Base-by-base conservation (phyloP, 2,113 vertebrate genomes). In the Heterotilapia buettikoferi region DNA sequence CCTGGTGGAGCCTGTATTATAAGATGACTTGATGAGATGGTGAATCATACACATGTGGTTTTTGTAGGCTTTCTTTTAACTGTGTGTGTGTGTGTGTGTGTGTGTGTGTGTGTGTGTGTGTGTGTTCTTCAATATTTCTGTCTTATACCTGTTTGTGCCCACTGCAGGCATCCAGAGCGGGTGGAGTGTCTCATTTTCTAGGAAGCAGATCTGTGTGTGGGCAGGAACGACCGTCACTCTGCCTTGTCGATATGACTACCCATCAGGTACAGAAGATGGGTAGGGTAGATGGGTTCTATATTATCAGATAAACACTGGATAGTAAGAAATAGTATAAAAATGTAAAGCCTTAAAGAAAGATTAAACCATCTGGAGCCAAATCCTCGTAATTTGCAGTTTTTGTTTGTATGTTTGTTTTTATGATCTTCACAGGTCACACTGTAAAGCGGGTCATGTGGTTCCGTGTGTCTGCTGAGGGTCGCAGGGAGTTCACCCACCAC, bases 401-500 rank as follows among this genome's bases (percentile, higher is more conserved):
- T 26, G 24, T 47, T 76, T 76, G 7, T 18, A 33, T 19, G 8
- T 2, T 36, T 26, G 45, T 24, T 21, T 50, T 53, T 54, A 29
- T 66, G n/a, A 24, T 66, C 82, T 84, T 89, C 19, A 24, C 84
- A 89, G 95, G 96, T 83, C 95, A 95, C 94, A 96, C 88, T 1
- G 92, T 96, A 82, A 96, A 52, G 56, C 84, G 87, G 63, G 96
- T 96, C 88, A 96, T 96, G 96, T 97, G 97, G 97, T 97, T 97
- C 83, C 96, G 95, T 56, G 95, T 97, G 71, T 95, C 96, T 14
- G 82, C 90, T 4, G 95, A 95, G 3, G 95, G 94, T 53, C 94
- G 83, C 21, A 93, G 95, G 84, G 96, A 97, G 54, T 93, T 96
- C 7, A 89, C 90, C 66, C 93, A 95, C 91, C 96, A 97, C 91